Base-by-base conservation (phyloP, 2,113 vertebrate species). In the Sebastes schlegelii region DNA sequence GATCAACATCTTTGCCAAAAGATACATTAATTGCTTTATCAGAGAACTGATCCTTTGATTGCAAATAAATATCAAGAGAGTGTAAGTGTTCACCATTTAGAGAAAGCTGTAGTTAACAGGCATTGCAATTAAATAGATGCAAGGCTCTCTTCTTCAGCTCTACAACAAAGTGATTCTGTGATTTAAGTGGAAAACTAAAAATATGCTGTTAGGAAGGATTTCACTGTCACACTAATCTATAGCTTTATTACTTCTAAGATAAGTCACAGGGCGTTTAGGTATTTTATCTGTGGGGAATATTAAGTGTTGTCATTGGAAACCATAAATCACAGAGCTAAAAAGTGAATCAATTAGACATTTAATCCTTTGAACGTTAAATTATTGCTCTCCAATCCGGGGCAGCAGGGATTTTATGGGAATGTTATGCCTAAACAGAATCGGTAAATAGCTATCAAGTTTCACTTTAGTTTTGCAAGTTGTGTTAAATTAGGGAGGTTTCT, bases 401-500 rank as follows among this genome's bases (percentile, higher is more conserved):
- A 73, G 48, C n/a, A 17, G 8, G 45, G 19, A 42, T 51, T 55
- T 67, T 19, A 80, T 73, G 70, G 62, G 69, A 77, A 80, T 61
- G 40, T 48, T 76, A 19, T 68, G 75, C 80, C 71, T 23, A 67
- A 77, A 86, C 40, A 69, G 57, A 83, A 66, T 13, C 1, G 40
- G 43, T 74, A 79, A 76, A 86, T 42, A 82, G 62, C 55, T 55
- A 65, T 75, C 45, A 57, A 63, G 69, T 78, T 71, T 75, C 21
- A 19, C 12, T 71, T 80, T 64, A 2, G 74, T 74, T 81, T 76
- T 58, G 61, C 63, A 73, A 66, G 57, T 74, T 89, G 74, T 83
- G 61, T 77, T 79, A 70, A 86, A 76, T 83, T 81, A 79, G 51
- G 34, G 69, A 78, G 49, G 64, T 54, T 74, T 84, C 19, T 68